phyloP scores from a whole-genome alignment of 2,113 vertebrate genomes.

The Galeopterus variegatus region DNA sequence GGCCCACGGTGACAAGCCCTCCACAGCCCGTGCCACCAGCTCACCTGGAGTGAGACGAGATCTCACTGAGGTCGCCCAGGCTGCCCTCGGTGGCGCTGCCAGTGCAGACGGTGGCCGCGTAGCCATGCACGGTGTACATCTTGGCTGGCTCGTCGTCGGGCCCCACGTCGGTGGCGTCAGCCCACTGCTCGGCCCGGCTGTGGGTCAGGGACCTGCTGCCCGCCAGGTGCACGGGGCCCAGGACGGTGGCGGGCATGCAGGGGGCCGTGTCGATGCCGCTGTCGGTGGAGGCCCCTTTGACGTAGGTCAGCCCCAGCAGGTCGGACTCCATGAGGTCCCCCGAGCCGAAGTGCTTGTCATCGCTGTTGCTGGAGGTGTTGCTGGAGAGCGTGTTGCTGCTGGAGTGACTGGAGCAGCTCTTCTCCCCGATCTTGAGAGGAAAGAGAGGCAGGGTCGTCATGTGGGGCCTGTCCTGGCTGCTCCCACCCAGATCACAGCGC shows the following conservation, averaged over 20 bases:
- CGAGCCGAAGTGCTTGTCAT: slow-evolving; percentile 97
- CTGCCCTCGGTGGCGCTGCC: slow-evolving; percentile 92
- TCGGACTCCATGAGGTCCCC: slow-evolving; percentile 97
- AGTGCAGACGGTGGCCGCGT: slow-evolving; percentile 88
- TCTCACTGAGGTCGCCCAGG: slow-evolving; percentile 95
- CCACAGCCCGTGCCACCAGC: background rate
- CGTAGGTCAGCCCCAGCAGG: slow-evolving; percentile 94
- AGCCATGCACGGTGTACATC: slow-evolving; percentile 92
- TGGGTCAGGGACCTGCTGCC: slow-evolving; percentile 91
- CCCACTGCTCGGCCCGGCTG: slow-evolving; percentile 92
- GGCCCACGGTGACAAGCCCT: too few relatives aligned
- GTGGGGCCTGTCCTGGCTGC: background rate
- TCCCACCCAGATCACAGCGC: background rate
- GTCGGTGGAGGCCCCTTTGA: slow-evolving; percentile 97
- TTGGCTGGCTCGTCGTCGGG: slow-evolving; percentile 92
- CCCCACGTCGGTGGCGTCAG: slow-evolving; percentile 87
- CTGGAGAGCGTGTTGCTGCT: slow-evolving; percentile 94
- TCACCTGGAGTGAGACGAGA: slow-evolving; percentile 97
- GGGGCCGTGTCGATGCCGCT: slow-evolving; percentile 97
- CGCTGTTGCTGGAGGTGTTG: slow-evolving; percentile 97
- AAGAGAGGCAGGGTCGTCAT: background rate
- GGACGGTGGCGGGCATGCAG: slow-evolving; percentile 90
- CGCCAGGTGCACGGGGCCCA: slow-evolving; percentile 86
- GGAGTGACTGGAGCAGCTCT: slow-evolving; percentile 96
- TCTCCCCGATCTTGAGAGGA: slow-evolving; percentile 92